Evolutionary conservation across 2,797 vertebrate species (phyloP), one percentile per base, ranked within the genome.

Genomic region (Cryptoblepharus egeriae): DNA sequence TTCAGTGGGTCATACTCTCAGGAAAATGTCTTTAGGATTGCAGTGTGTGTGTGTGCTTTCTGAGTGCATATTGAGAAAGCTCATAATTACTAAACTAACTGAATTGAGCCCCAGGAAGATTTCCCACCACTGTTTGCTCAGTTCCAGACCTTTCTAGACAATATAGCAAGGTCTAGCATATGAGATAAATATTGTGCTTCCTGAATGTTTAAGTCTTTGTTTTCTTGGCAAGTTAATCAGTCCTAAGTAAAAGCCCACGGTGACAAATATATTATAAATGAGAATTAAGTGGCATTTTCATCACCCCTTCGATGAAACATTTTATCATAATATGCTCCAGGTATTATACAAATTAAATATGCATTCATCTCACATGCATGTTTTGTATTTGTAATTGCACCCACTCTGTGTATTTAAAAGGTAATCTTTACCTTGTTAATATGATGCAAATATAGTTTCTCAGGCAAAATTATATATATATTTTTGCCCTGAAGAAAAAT

Each of bases 241-340:
- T 83, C 79, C 75, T 87, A 90, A 88, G 86, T 81, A 80, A 45
- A 69, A 87, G 69, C 26, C 63, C 81, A 35, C 13, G 81, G 70
- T 82, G 87, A 89, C 80, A 92, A 92, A 88, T 26, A 76, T 45
- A 82, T 77, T 87, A 85, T 30, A 92, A 90, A 81, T 85, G 85
- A 91, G 88, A 78, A 89, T 79, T 60, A 83, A 77, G 73, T 82
- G 65, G 85, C 89, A 85, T 90, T 89, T 89, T 88, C 42, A 86
- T 89, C 77, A 69, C 42, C 67, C 45, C 64, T 79, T 80, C 61
- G 61, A 80, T 28, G 71, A 86, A 89, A 69, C 1, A 75, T 80
- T 87, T 91, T 84, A 86, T 85, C 82, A 77, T 81, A 70, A 80
- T 81, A 30, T 85, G 70, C 85, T 87, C 35, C 49, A 58, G 26